A percentile compares a stretch with the other conserved stretches of the same genome.
Evolutionary conservation across 1,140 invertebrate species (phyloP).

Genomic region (Aphelenchoides besseyi): DNA sequence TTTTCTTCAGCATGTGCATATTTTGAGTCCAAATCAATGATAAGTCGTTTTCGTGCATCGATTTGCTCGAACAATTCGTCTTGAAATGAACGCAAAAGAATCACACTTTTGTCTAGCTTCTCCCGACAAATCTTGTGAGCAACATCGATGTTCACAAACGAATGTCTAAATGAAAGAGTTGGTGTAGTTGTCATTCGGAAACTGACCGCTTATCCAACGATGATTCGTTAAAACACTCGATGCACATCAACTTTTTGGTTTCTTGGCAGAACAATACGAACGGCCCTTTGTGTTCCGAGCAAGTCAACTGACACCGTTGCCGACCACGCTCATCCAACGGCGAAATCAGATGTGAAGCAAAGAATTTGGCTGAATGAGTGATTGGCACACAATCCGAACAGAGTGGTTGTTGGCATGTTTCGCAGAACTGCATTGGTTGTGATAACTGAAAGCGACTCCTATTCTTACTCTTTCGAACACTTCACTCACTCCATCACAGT

Average conservation of each 20-base stretch:
- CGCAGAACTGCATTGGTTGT: slow-evolving; percentile 61
- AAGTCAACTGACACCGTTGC: slow-evolving; percentile 33
- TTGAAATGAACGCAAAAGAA: slow-evolving; percentile 48
- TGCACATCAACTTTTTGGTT: slow-evolving; percentile 52
- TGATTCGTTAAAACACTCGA: slow-evolving; percentile 59
- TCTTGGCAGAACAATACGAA: slow-evolving; percentile 56
- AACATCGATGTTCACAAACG: slow-evolving; percentile 57
- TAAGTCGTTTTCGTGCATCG: slow-evolving; percentile 46
- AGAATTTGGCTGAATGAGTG: slow-evolving; percentile 60
- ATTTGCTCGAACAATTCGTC: slow-evolving; percentile 52
- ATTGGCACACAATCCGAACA: slow-evolving; percentile 42
- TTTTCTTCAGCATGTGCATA: slow-evolving; percentile 22
- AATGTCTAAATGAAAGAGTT: slow-evolving; percentile 35
- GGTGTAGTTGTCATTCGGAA: background rate
- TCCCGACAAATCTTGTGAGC: slow-evolving; percentile 55
- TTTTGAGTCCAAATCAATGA: slow-evolving; percentile 45
- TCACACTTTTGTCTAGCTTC: slow-evolving; percentile 58
- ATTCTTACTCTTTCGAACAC: background rate
- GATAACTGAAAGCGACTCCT: slow-evolving; percentile 36
- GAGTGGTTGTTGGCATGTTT: slow-evolving; percentile 61
- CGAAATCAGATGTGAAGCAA: slow-evolving; percentile 51
- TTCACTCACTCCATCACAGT: slow-evolving; percentile 55
- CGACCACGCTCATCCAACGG: slow-evolving; percentile 53
- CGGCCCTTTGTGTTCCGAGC: slow-evolving; percentile 52
- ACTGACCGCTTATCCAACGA: slow-evolving; percentile 32